phyloP scores from a whole-genome alignment of 2,113 vertebrate species.

The Scytalopus superciliaris region DNA sequence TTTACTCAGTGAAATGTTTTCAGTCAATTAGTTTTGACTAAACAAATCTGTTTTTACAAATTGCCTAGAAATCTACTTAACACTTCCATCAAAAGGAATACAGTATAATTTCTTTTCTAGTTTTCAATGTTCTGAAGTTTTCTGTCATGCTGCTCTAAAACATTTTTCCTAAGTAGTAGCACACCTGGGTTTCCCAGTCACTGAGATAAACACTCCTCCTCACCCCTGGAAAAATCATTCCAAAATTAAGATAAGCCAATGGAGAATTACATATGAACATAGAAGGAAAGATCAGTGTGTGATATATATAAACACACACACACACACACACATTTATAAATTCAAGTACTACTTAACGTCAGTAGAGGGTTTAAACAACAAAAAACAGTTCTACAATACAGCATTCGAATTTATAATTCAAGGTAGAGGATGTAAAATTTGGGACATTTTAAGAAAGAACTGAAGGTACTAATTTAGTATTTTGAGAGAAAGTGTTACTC shows the following conservation, averaged over 20 bases:
- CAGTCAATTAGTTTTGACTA: neutral
- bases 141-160: neutral
- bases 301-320: neutral
- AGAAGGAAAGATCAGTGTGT: neutral
- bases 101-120: neutral
- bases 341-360: neutral
- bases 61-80: neutral
- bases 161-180: neutral
- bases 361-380: neutral
- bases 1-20: neutral
- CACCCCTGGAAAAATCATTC: neutral
- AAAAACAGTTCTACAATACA: neutral
- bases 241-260: neutral
- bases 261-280: neutral
- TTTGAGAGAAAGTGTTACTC: neutral
- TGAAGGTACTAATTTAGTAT: neutral
- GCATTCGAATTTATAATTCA: neutral
- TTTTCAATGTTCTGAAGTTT: neutral
- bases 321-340: neutral
- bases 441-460: neutral
- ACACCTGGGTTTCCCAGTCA: neutral
- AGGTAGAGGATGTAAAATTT: neutral
- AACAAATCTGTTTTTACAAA: neutral
- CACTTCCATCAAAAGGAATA: neutral
- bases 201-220: neutral